phyloP scores from a whole-genome alignment of 2,888 invertebrate genomes.

The Argynnis bischoffii region DNA sequence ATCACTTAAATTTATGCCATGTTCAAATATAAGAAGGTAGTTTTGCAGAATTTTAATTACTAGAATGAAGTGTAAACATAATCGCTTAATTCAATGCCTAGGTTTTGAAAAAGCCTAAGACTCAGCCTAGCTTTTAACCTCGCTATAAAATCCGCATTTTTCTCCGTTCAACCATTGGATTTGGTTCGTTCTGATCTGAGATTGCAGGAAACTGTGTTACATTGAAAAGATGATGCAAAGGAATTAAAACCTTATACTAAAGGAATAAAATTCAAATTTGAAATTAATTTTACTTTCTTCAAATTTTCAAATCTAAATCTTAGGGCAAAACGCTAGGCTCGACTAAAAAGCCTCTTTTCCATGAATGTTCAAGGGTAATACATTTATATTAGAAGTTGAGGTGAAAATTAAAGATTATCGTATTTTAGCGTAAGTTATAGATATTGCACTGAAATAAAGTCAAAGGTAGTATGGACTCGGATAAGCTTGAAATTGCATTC shows the following conservation, averaged over 20 bases:
- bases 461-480: no score
- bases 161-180: constrained; percentile 55
- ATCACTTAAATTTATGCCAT: no score
- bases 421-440: neutral
- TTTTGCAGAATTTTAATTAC: neutral
- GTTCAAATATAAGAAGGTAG: no score
- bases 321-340: constrained; percentile 39
- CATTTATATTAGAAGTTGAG: constrained; percentile 41
- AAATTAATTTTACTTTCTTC: constrained; percentile 10
- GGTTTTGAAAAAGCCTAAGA: constrained; percentile 41
- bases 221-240: constrained; percentile 46
- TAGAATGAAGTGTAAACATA: constrained; percentile 28
- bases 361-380: constrained; percentile 42
- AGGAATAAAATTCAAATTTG: constrained; percentile 33
- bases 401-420: constrained; percentile 30
- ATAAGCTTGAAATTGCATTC: no score
- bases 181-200: constrained; percentile 58
- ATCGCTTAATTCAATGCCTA: constrained; percentile 32
- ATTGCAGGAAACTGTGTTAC: constrained; percentile 60
- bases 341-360: constrained; percentile 38
- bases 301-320: constrained; percentile 41
- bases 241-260: constrained; percentile 38
- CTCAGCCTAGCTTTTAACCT: constrained; percentile 51
- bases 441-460: neutral
- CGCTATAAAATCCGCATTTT: constrained; percentile 55